A percentile compares a stretch with the other conserved stretches of the same genome.
phyloP scores from a whole-genome alignment of 2,797 vertebrate species.

The Pterois miles region DNA sequence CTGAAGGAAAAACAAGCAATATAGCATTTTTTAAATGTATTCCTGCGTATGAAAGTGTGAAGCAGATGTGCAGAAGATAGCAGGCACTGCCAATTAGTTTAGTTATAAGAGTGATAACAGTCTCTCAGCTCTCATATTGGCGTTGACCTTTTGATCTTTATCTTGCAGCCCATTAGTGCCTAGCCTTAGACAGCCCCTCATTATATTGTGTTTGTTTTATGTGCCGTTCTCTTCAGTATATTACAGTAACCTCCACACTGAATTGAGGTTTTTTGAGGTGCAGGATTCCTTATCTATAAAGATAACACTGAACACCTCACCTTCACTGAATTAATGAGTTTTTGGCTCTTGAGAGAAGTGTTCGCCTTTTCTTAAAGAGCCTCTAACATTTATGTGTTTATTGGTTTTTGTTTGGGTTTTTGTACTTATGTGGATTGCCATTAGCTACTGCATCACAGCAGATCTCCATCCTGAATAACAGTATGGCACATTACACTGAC shows the following conservation, averaged over 20 bases:
- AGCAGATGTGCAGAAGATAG: neutral
- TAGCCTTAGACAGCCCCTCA: conserved; percentile 24
- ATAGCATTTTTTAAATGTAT: neutral
- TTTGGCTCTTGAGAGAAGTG: conserved; percentile 31
- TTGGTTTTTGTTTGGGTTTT: neutral
- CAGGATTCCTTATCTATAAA: conserved; percentile 52
- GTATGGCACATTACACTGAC: neutral
- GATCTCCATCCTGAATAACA: neutral
- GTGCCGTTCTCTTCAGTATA: conserved; percentile 24
- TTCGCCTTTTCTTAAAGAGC: conserved; percentile 26
- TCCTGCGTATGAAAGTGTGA: neutral
- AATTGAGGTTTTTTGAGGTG: conserved; percentile 48
- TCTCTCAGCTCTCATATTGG: conserved; percentile 26
- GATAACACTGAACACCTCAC: conserved; percentile 50
- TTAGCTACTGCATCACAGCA: neutral
- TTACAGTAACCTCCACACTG: conserved; percentile 30
- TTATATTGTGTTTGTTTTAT: conserved; percentile 54
- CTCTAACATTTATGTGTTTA: conserved; percentile 5
- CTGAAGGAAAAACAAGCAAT: conserved; percentile 1
- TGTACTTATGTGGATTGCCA: neutral
- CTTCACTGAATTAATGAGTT: conserved; percentile 59
- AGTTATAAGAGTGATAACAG: conserved; percentile 31
- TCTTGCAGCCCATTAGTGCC: conserved; percentile 51
- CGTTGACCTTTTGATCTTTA: conserved; percentile 54
- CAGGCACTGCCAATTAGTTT: conserved; percentile 34